Evolutionary conservation across 2,888 invertebrate genomes (phyloP).

Genomic region (Drosophila rubida): DNA sequence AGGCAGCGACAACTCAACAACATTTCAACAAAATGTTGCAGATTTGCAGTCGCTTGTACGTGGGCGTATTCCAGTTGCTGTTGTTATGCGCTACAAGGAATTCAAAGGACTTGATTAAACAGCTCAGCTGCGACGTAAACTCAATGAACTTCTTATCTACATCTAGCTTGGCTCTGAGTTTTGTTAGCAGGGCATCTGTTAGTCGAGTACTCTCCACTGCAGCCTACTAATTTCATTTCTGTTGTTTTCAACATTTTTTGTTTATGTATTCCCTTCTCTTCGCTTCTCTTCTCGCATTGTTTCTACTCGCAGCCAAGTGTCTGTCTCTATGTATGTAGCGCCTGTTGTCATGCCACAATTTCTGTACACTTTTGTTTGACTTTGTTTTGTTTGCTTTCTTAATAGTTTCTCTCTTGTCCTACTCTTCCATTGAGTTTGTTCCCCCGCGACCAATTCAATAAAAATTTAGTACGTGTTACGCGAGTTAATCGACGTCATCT

Average conservation of each 20-base stretch:
- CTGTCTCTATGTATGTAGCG: not conserved
- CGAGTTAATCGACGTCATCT: conserved; percentile 53
- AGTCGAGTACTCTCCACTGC: conserved; percentile 8
- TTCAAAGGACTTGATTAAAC: not conserved
- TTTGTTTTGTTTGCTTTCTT: conserved; percentile 57
- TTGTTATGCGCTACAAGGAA: not conserved
- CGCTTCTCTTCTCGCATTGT: conserved; percentile 13
- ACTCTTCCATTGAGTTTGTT: conserved; percentile 12
- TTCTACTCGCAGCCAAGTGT: conserved; percentile 4
- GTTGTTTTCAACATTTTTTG: not conserved
- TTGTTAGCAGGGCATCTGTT: not conserved
- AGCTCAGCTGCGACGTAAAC: not conserved
- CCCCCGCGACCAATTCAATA: conserved; percentile 58
- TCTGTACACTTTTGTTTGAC: conserved; percentile 35
- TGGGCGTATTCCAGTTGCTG: conserved; percentile 1
- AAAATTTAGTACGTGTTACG: conserved; percentile 63
- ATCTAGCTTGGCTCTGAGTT: not conserved
- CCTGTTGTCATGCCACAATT: conserved; percentile 35
- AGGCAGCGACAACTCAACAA: conserved; percentile 22
- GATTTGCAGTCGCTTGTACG: conserved; percentile 19
- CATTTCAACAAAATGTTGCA: conserved; percentile 33
- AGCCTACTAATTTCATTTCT: not conserved
- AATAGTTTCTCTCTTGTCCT: conserved; percentile 49
- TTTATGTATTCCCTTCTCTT: conserved; percentile 9
- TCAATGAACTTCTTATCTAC: not conserved